Evolutionary conservation across 2,797 vertebrate species (phyloP), one percentile per base, ranked within the genome.

Genomic region (Myotis pilosus): DNA sequence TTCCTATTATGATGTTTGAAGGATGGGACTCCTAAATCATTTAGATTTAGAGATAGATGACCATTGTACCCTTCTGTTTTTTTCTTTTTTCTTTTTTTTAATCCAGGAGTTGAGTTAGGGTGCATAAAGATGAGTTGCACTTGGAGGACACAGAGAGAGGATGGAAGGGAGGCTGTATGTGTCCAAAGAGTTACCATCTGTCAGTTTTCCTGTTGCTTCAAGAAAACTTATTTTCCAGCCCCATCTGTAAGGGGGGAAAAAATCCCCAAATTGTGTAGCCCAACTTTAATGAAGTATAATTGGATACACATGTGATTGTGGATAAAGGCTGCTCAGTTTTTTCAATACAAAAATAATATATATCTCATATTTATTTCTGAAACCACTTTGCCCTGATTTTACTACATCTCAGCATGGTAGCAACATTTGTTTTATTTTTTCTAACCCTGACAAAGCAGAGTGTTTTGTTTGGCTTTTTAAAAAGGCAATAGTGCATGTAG

Each of bases 401-500:
- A 55, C 88, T 90, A 30, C 13, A 47, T 84, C 87, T 94, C 86
- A 94, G 95, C 80, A n/a, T 94, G 92, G 79, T 91, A 87, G 60
- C 62, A 25, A 66, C n/a, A n/a, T 19, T 88, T 92, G 75, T 84
- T 92, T 92, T 95, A 51, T 96, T 96, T 94, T 96, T 94, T 92
- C 49, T 93, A 89, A 89, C 76, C 62, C 92, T 89, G 86, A 97
- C 92, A 91, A 95, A 95, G 93, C 90, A 97, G 86, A 96, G 87
- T 97, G 83, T 94, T 96, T 87, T 91, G 53, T 92, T 97, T 97
- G 94, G 94, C 92, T 94, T 96, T 94, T 95, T 20, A 64, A 84
- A 95, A 97, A 92, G 92, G 92, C 90, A 87, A 23, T 66, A 93
- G 92, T 81, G 82, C 86, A 71, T 91, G 51, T 72, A 94, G 90